Evolutionary conservation across 2,888 invertebrate species (phyloP), one percentile per base, ranked within the genome.

Genomic region (Microctonus hyperodae): DNA sequence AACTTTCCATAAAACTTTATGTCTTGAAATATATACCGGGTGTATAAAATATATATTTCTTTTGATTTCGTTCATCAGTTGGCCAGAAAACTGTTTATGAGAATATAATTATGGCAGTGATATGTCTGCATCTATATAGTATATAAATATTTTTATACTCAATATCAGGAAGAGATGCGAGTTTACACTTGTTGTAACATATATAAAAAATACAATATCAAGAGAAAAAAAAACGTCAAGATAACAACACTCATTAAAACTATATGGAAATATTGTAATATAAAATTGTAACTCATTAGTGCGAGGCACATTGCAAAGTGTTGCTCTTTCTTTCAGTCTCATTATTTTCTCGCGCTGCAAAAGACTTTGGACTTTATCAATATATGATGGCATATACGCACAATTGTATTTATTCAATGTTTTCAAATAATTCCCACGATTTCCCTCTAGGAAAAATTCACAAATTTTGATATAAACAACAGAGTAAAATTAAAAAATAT

Each of bases 101-200:
- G 2, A 3, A n/a, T 7, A 44, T 44, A 40, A 44, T 44, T 44
- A 16, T 44, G 16, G 7, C 44, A 44, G 44, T 16, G 16, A 16
- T 44, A n/a, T 44, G 5, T 16, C 5, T 16, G 6, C n/a, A 44
- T 44, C 37, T 44, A 44, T n/a, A 44, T 44, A n/a, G n/a, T n/a
- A 16, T 44, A 44, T 44, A 44, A 44, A 44, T n/a, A 44, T 44
- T 44, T 44, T 44, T 44, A 44, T 44, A 16, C 16, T 44, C 44
- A 44, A 44, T 44, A 44, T 44, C 44, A 44, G 44, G 20, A 44
- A 44, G 44, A 44, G 44, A 44, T 44, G 44, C 16, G 44, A 44
- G 16, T 40, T 40, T n/a, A n/a, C 16, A 44, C 44, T 44, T 44
- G 16, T 44, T 16, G 4, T 44, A 44, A 16, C 5, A 44, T 3